Evolutionary conservation across 2,888 invertebrate genomes (phyloP), one percentile per base, ranked within the genome.

Genomic region (Thelaira solivaga): DNA sequence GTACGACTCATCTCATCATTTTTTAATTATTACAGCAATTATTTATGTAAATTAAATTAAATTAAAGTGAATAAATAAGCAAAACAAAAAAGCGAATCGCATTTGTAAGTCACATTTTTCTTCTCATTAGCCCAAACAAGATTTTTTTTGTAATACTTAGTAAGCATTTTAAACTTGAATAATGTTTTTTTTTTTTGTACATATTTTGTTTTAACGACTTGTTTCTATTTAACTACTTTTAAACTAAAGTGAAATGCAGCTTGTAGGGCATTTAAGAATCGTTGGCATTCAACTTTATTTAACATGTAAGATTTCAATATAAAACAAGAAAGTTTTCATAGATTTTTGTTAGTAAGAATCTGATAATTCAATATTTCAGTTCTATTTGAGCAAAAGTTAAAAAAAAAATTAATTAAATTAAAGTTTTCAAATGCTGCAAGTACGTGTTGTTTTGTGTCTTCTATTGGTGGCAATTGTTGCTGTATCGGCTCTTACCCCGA

Each of bases 381-480:
- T 22, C 0, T 8, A 41, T 20, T 26, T 8, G 18, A n/a, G 53
- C 10, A 6, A 13, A 16, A 22, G 34, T 53, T 2, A 55, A 55
- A 11, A 22, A 55, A 11, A 13, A 13, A 55, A 55, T 39, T 24
- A 4, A 13, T 20, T 31, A 5, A 10, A 29, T 49, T 7, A 24
- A 24, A 6, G 1, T 41, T 18, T 36, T 2, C 10, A 68, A 24
- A 57, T 68, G 55, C 45, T 57, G 18, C 22, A 53, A 55, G 31
- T 62, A 51, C 77, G 77, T 43, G 34, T 73, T 4, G 13, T 65
- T 6, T 43, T 65, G 24, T 73, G 49, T 8, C 24, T 65, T 3
- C n/a, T 68, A 1, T 2, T 77, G 24, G 11, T 73, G 47, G 64
- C 29, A 4, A 26, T 68, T 13, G 34, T 65, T 47, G 68, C 43